These are phyloP conservation scores for Notolabrus celidotus DNA, from an alignment of 2,797 vertebrate species.

Conservation along the genomic window DNA sequence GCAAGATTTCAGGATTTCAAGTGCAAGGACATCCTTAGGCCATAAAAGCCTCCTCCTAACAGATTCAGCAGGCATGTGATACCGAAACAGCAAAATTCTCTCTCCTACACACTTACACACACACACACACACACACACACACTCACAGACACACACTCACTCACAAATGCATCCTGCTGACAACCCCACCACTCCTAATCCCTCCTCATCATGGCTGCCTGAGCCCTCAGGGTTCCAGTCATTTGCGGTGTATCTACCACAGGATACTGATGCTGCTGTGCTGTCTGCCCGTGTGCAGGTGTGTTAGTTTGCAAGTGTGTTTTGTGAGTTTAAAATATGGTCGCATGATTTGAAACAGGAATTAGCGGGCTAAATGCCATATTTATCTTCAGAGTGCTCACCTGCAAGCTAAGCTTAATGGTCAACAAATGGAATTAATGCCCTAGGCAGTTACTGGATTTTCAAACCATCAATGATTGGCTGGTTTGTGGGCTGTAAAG, in stretches of 20 bases:
- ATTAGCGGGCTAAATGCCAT: slow-evolving; percentile 40
- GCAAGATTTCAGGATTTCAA: slow-evolving; percentile 62
- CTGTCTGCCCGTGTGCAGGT: slow-evolving; percentile 49
- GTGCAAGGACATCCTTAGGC: slow-evolving; percentile 61
- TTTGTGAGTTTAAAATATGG: slow-evolving; percentile 16
- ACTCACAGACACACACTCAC: slow-evolving; percentile 46
- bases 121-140: slow-evolving; percentile 37
- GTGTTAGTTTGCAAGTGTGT: slow-evolving; percentile 12
- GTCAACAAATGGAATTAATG: slow-evolving; percentile 42
- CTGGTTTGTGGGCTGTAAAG: neutral
- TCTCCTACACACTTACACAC: slow-evolving; percentile 35
- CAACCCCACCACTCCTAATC: slow-evolving; percentile 77
- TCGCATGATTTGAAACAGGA: slow-evolving; percentile 47
- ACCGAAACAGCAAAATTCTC: slow-evolving; percentile 58
- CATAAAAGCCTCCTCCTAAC: slow-evolving; percentile 48
- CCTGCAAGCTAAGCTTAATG: slow-evolving; percentile 38
- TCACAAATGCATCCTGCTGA: slow-evolving; percentile 74
- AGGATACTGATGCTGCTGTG: slow-evolving; percentile 61
- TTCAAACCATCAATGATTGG: slow-evolving; percentile 9
- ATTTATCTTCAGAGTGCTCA: slow-evolving; percentile 43
- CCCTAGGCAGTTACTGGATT: slow-evolving; percentile 6
- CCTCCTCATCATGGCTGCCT: slow-evolving; percentile 76
- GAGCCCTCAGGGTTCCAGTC: slow-evolving; percentile 70
- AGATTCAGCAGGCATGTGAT: slow-evolving; percentile 55
- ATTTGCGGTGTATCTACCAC: slow-evolving; percentile 62